Conservation (phyloP, 2,797 vertebrate genomes). For the Pelodytes ibericus region DNA sequence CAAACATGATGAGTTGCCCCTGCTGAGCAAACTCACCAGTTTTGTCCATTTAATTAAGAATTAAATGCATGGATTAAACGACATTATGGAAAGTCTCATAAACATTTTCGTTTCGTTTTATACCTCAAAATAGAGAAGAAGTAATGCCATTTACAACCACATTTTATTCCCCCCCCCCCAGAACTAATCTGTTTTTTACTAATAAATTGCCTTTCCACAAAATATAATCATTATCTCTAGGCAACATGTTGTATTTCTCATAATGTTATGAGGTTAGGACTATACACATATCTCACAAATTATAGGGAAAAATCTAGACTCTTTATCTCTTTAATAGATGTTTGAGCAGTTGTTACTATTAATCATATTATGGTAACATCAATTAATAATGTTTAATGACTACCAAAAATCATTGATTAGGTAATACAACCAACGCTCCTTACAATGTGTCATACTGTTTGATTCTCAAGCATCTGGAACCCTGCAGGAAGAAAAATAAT, state of each 20-base stretch:
- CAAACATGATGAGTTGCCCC: no score
- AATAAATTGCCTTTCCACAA: neutral
- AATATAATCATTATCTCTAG: neutral
- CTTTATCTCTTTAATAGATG: neutral
- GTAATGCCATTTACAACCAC: no score
- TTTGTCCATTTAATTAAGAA: no score
- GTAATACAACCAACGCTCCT: slow-evolving; percentile 14
- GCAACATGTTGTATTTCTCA: neutral
- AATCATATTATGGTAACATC: slow-evolving; percentile 3
- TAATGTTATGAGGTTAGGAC: neutral
- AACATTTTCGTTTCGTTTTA: no score
- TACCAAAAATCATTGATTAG: slow-evolving; percentile 16
- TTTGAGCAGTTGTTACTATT: slow-evolving; percentile 3
- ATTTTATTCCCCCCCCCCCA: no score
- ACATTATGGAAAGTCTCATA: no score
- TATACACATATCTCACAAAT: neutral
- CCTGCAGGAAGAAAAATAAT: slow-evolving; percentile 18
- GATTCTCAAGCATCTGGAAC: slow-evolving; percentile 34
- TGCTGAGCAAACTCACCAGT: no score
- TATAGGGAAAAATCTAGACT: neutral
- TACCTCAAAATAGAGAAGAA: no score
- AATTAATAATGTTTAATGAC: slow-evolving; percentile 19
- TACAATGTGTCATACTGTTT: slow-evolving; percentile 22
- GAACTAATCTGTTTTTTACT: no score
- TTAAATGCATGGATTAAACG: no score